Base-by-base conservation (phyloP, 2,888 invertebrate genomes). In the Idaea dimidiata region DNA sequence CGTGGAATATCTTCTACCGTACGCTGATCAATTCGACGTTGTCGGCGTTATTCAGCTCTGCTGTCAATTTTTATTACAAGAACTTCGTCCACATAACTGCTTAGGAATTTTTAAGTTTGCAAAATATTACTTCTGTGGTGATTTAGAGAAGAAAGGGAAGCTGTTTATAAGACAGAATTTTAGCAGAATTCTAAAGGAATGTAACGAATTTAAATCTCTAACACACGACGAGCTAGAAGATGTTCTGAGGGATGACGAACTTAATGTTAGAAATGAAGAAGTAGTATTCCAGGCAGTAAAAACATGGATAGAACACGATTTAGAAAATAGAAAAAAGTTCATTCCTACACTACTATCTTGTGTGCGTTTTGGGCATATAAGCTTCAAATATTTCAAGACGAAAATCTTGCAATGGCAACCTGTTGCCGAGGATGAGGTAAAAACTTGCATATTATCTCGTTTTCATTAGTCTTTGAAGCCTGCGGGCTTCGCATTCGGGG, bases 11-110 rank as follows among this genome's bases (percentile, higher is more conserved):
- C 89, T 97, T 54, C 83, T 96, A 59, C 94, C 95, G 0, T 94
- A 94, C 66, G 96, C 96, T 2, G 96, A 97, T 80, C 94, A 95
- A 72, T 95, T 96, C 76, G 95, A 95, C 77, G 94, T 97, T 7
- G 90, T 95, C 16, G 95, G 95, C n/a, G 93, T 96, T 17, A 94
- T 96, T 33, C 94, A 95, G 78, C 82, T 94, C 33, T 96, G 96
- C 79, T 95, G 95, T 76, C 93, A 94, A 72, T 96, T 94, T 78
- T 88, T 96, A 16, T 81, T 95, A 61, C 92, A 93, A 62, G 94
- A 95, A 76, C 83, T 96, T 56, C 91, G 92, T 66, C 94, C 95
- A 0, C 93, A 94, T 66, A 96, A 96, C 84, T 96, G 96, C 78
- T 89, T 96, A 67, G 95, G 95, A 66, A 95, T 96, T 77, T 93